Evolutionary conservation across 2,113 vertebrate species (phyloP), one percentile per base, ranked within the genome.

Genomic region (Xiphorhynchus elegans): DNA sequence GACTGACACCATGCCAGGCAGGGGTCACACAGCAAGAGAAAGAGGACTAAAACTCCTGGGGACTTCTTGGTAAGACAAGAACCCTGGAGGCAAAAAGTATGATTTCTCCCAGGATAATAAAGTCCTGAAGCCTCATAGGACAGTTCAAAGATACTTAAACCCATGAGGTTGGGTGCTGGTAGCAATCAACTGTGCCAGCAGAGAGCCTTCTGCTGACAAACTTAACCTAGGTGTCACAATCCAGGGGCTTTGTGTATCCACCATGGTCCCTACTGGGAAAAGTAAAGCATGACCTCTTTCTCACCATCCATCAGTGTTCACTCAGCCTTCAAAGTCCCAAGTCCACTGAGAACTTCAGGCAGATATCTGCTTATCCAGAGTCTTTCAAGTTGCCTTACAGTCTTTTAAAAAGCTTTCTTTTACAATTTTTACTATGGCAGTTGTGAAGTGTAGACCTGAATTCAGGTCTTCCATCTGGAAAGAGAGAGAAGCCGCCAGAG

Each of bases 191-290:
- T 46, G 64, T 1, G 11, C 4, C 1, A 5, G 17, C 35, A 64
- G 24, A 90, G 19, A 70, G 8, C 2, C 10, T 53, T 37, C 29
- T 79, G 26, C 20, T 64, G 63, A 73, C 44, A 83, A 39, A 83
- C 0, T 14, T 73, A 47, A 8, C 13, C 13, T 18, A 62, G 44
- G 14, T 2, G 0, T 31, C 2, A 1, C 9, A 50, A 37, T 52
- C 20, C 18, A 28, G 5, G 11, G 13, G 3, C 7, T 73, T 80
- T 76, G 14, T 56, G 9, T 47, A 39, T 29, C 20, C 6, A 10
- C 8, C 33, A 33, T 7, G 15, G 10, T 75, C 26, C 52, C 35
- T 75, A 33, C 13, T 3, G 20, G 21, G n/a, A 78, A 76, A 89
- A 81, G 42, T 35, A 44, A 84, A 87, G 26, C 28, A 44, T 0